Evolutionary conservation across 2,888 invertebrate genomes (phyloP), one percentile per base, ranked within the genome.

Genomic region (Dolomedes plantarius): DNA sequence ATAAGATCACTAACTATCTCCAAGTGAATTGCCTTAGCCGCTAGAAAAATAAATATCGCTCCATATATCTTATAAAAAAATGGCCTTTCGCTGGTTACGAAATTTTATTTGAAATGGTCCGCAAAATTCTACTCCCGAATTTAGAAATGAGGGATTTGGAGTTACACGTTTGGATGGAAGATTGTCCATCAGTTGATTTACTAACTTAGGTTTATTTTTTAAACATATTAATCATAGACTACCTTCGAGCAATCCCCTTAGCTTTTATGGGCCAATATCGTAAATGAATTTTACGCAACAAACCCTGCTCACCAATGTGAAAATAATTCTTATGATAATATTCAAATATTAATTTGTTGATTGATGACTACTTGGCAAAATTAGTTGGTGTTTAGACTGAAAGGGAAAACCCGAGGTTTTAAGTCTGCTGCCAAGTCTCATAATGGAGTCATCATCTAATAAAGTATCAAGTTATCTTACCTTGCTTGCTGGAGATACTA

Each of bases 81-180:
- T 69, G 2, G 23, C 23, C 16, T 19, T 19, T 23, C 23, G n/a
- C 19, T 56, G 19, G 5, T 23, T 23, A 5, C 36, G 1, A 56
- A 6, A 56, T 56, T 11, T 56, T 6, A 19, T 67, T 19, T 28
- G 13, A 50, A 80, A 73, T 9, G 80, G 73, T 6, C 67, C 80
- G 67, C 72, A 73, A 46, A 80, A 80, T 28, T 73, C 73, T 16
- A 36, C 39, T 13, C 73, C 67, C n/a, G 56, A 27, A 9, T 50
- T 29, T n/a, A 65, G 41, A 65, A 80, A 79, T 0, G 41, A 39
- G 41, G n/a, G 41, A 19, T 41, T 29, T 11, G 62, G 64, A 71
- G n/a, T n/a, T 0, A 79, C 62, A 29, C 64, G 71, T 0, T 71
- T 78, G 2, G 11, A 5, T 0, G 72, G 72, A 13, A 72, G 3